Conservation (phyloP, 1,140 invertebrate species). For the Leptestheria dahalacensis region DNA sequence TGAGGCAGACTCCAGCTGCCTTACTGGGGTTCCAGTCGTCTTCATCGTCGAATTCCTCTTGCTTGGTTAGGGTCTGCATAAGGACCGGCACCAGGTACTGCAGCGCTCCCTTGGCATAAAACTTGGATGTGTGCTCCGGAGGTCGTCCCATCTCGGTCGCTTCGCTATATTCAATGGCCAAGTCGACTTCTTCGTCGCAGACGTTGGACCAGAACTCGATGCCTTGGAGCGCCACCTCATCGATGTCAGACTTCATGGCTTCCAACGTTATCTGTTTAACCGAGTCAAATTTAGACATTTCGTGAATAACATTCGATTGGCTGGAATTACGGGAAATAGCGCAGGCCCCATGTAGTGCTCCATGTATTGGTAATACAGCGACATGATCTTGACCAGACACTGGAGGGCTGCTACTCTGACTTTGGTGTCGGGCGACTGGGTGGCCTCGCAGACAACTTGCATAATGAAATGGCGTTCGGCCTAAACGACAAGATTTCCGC, state of each 20-base stretch:
- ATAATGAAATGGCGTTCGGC: constrained; percentile 97
- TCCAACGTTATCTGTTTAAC: constrained; percentile 82
- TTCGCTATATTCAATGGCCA: constrained; percentile 87
- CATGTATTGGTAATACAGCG: constrained; percentile 98
- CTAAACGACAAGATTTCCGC: constrained; percentile 34
- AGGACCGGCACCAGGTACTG: constrained; percentile 89
- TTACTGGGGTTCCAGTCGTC: constrained; percentile 99
- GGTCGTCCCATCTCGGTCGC: constrained; percentile 78
- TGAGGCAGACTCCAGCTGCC: constrained; percentile 96
- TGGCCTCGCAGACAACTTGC: constrained; percentile 88
- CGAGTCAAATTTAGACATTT: too few species aligned
- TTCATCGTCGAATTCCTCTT: constrained; percentile 71
- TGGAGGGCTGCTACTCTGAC: constrained; percentile 90
- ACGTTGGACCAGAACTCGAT: constrained; percentile 99
- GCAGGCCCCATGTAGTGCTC: constrained; percentile 96
- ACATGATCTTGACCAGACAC: constrained; percentile 97
- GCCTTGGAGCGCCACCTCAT: constrained; percentile 92
- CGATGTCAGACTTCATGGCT: constrained; percentile 93
- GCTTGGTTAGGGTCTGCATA: constrained; percentile 85
- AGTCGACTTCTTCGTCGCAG: constrained; percentile 96
- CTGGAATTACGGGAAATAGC: constrained; percentile 65
- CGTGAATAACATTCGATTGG: too few species aligned
- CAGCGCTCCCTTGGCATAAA: constrained; percentile 90
- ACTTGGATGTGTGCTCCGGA: constrained; percentile 45
- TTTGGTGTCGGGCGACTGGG: constrained; percentile 58